Conservation (phyloP, 2,888 invertebrate species). For the Limnephilus marmoratus region DNA sequence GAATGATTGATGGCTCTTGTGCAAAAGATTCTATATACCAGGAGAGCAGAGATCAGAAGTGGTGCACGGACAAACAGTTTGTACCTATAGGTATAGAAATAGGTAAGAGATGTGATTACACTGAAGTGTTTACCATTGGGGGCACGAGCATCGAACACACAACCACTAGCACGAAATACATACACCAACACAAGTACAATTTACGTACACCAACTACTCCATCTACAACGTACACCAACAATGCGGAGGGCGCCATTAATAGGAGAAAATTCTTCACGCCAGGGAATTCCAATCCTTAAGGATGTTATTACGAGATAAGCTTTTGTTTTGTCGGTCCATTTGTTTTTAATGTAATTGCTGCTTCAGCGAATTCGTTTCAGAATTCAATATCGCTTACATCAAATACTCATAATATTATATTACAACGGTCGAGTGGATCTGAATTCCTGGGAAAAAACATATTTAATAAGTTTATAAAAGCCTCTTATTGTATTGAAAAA, state of each 20-base stretch:
- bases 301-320: background rate
- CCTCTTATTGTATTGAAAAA: background rate
- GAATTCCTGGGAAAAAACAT: background rate
- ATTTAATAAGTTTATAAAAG: background rate
- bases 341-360: background rate
- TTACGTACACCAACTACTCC: too few relatives aligned
- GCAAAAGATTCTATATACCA: background rate
- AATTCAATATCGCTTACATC: too few relatives aligned
- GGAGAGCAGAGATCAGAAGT: background rate
- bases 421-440: background rate
- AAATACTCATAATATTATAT: too few relatives aligned
- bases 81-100: background rate
- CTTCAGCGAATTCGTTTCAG: background rate
- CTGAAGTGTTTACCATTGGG: background rate
- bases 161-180: background rate
- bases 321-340: background rate
- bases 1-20: background rate
- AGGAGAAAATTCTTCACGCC: slow-evolving; percentile 25
- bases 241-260: slow-evolving; percentile 35
- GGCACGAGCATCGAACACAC: background rate
- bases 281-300: slow-evolving; percentile 15
- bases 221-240: background rate
- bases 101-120: background rate
- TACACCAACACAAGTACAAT: background rate
- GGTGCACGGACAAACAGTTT: background rate